Evolutionary conservation across 2,888 invertebrate genomes (phyloP), one percentile per base, ranked within the genome.

Genomic region (Lapara coniferarum): DNA sequence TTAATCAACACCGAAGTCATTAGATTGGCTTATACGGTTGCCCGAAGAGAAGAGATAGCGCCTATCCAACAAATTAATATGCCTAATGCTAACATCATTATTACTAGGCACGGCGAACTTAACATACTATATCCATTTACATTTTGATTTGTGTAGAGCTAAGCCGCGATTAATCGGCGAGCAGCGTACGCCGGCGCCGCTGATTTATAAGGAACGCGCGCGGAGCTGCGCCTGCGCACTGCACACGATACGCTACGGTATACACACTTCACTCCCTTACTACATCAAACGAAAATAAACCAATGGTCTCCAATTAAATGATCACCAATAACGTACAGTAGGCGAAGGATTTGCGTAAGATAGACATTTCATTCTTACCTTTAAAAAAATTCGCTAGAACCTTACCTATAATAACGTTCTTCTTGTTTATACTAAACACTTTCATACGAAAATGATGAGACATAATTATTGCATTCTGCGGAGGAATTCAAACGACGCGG

Each of bases 41-140:
- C 85, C 83, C 81, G 82, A 78, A 80, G 79, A 76, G 80, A 77
- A 86, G 85, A 90, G 92, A 92, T 92, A 91, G 89, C 89, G 86
- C 86, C 87, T 88, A 91, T 90, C 89, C 87, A 84, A 83, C 86
- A 92, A 92, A 93, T 93, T 93, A 93, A 93, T 93, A 93, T 92
- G 91, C 90, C 92, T 93, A 93, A 93, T 93, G 93, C 93, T 92
- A 93, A 93, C 93, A 93, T 93, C 93, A 93, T 93, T 93, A 93
- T 93, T 93, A 93, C 92, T 87, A 87, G 91, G 87, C 89, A 86
- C 84, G 85, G 89, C 88, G 90, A 90, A 90, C 92, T 93, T 92
- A 92, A 90, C 92, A 91, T 92, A 91, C 90, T 91, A 91, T 92
- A 93, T 93, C 91, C 92, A 91, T 92, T 92, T 92, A 91, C 92